Evolutionary conservation across 2,888 invertebrate species (phyloP), one percentile per base, ranked within the genome.

Genomic region (Aromia moschata): DNA sequence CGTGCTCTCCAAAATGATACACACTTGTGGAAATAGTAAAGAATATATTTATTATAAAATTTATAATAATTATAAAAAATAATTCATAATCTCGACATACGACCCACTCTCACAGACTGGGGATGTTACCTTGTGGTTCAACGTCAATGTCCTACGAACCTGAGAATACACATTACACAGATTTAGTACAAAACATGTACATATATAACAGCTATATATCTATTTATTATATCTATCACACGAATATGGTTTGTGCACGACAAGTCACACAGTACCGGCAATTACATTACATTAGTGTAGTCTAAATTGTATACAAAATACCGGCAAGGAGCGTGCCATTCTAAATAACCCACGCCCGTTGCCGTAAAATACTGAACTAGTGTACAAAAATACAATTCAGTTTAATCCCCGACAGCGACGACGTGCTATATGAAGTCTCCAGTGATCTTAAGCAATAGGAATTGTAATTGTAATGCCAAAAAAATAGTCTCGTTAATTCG

Each of bases 21-120:
- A 52, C 55, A 10, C 7, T 40, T 41, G 36, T 44, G 36, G 14
- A 43, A 44, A 36, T 37, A 30, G 54, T 54, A 45, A 54, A 45
- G 54, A 44, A 45, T 54, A 45, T 45, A 17, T 46, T 46, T 47
- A 52, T 52, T 63, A 56, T 56, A 62, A 61, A 64, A 46, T 60
- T 52, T 62, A 47, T 59, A 64, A 61, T 49, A 38, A 52, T 52
- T 61, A 58, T 56, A 58, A 61, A 57, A 61, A 64, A 64, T 64
- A 62, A 64, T 60, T n/a, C n/a, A 56, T 25, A 64, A 59, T 61
- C 61, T 62, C 56, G 55, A 58, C 45, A 55, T 61, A 17, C 54
- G 40, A 54, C 55, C 52, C 58, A 45, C 47, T 56, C 14, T 31
- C 33, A 33, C 33, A 33, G 10, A 33, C 11, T 33, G 33, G 33